Conservation (phyloP, 2,113 vertebrate genomes). For the Entosphenus tridentatus region DNA sequence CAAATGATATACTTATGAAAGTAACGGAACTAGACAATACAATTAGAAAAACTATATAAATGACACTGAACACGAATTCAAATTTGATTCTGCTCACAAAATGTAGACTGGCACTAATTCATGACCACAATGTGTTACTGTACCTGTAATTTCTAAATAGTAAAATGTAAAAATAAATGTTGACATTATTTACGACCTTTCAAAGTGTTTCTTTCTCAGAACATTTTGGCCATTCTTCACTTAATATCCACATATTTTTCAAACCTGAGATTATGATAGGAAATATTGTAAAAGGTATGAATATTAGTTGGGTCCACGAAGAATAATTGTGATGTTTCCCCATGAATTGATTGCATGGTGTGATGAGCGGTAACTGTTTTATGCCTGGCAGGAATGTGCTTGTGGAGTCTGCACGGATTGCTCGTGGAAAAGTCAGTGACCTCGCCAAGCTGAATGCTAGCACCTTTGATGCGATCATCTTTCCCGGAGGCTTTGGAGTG, state of each 20-base stretch:
- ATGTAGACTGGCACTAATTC: too few species aligned
- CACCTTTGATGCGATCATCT: constrained; percentile 50
- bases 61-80: too few species aligned
- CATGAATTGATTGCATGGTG: too few species aligned
- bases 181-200: background rate
- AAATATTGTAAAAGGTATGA: background rate
- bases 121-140: too few species aligned
- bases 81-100: too few species aligned
- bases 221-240: background rate
- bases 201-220: background rate
- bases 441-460: constrained; percentile 31
- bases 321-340: background rate
- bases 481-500: constrained; percentile 42
- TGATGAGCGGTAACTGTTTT: background rate
- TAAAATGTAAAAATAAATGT: too few species aligned
- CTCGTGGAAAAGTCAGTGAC: constrained; percentile 50
- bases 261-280: background rate
- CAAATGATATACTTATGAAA: too few species aligned
- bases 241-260: background rate
- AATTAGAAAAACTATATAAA: too few species aligned
- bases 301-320: background rate
- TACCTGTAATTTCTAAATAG: too few species aligned
- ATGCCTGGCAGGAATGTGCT: constrained; percentile 38
- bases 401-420: constrained; percentile 68
- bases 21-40: too few species aligned